Evolutionary conservation across 1,140 invertebrate genomes (phyloP), one percentile per base, ranked within the genome.

Genomic region (Caenorhabditis remanei): DNA sequence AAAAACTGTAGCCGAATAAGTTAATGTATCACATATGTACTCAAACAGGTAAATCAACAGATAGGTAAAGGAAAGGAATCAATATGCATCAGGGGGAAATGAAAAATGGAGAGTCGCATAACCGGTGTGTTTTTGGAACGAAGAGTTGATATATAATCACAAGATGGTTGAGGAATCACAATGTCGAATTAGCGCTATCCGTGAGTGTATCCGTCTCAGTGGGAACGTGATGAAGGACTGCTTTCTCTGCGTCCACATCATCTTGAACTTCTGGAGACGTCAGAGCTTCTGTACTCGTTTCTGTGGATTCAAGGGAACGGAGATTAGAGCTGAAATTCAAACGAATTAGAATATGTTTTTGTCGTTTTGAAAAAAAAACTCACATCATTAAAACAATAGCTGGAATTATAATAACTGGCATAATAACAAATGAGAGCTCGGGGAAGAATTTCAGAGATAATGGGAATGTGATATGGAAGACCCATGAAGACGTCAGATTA

Each of bases 361-460:
- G 7, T 19, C 13, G 46, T 6, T 71, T 19, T 16, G 5, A 16
- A 46, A 46, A 3, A 40, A 0, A 71, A 50, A 79, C 71, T 79
- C 46, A 79, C 71, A 50, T 79, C 71, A 87, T 85, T 2, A 85
- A 46, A 58, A 46, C 16, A 43, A 83, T 85, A 24, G 83, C 53
- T 40, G 67, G 58, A 11, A 84, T 16, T n/a, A 87, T 85, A 19
- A 83, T 46, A 41, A 71, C 24, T 7, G 87, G 63, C 61, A 87
- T 87, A 13, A 87, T 43, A 48, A 87, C 55, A 71, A 87, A 87
- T 24, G 87, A 87, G 7, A 87, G 50, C 24, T 87, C 40, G 4
- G 87, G 87, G 61, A 87, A 75, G 83, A 87, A 85, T 3, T 41
- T 24, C 16, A 87, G 32, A 13, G 87, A 87, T 13, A 84, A 48